Base-by-base conservation (phyloP, 2,113 vertebrate genomes). In the Struthidea cinerea region DNA sequence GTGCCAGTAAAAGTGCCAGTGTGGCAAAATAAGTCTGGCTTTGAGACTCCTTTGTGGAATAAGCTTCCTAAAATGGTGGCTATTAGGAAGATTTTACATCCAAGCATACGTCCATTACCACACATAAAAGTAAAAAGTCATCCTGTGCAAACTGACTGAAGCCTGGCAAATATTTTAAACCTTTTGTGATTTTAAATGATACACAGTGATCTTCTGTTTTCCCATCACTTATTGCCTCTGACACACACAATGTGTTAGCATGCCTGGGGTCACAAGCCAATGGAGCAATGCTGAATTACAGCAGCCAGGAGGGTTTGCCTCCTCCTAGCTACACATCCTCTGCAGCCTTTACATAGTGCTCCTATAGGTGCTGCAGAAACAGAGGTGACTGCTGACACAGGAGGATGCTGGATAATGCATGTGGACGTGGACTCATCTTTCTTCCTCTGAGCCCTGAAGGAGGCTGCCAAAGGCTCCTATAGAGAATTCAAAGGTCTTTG, bases 31-130 rank as follows among this genome's bases (percentile, higher is more conserved):
- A 32, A 61, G 30, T 52, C 47, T 52, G 55, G 13, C 70, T 61
- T 77, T 94, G 55, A 96, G 87, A 93, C 20, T 82, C 89, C 61
- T 93, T 61, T 86, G 57, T 69, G 50, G 69, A 90, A 83, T 41
- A 35, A 89, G 16, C 57, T 91, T 69, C 49, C 89, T 61, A 28
- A 89, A 84, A 89, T 63, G 61, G 74, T 85, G 78, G 46, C 73
- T 91, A 13, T 47, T 78, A 65, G 87, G 70, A 97, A 96, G 86
- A 10, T 92, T 92, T 97, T 82, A 93, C 23, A 59, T 64, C 27
- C 67, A 60, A 94, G 49, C 2, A 4, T 63, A 59, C 4, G 1
- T 56, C 63, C 76, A 50, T 71, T 94, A 37, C 35, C 26, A 35
- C 28, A 21, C n/a, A 60, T 12, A 33, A 69, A 87, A 81, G 60